Conservation (phyloP, 23 tunicate genomes). For the Aplidium turbinatum region DNA sequence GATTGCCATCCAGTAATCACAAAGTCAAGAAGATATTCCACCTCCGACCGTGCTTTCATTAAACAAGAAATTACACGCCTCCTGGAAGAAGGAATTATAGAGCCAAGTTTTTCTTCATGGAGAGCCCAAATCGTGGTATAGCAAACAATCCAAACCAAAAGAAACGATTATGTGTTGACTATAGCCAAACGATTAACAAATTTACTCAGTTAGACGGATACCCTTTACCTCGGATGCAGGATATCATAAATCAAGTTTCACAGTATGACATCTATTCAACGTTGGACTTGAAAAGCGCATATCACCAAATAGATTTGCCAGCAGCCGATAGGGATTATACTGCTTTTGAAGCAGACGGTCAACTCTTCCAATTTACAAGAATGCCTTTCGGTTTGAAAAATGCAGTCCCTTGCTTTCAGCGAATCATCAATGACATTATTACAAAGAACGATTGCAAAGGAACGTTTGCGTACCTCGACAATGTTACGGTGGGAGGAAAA, state of each 20-base stretch:
- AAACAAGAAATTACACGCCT: not conserved
- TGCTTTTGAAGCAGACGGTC: no score
- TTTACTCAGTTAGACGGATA: conserved; percentile 30
- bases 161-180: conserved; percentile 1
- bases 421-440: no score
- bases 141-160: not conserved
- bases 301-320: conserved; percentile 30
- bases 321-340: no score
- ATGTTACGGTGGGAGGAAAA: no score
- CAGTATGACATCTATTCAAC: not conserved
- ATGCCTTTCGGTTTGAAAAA: no score
- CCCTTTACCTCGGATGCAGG: conserved; percentile 11
- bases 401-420: no score
- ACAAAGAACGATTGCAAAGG: no score
- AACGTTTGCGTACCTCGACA: no score
- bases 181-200: conserved; percentile 23
- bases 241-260: not conserved
- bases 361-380: no score
- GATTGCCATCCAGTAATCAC: conserved; percentile 1
- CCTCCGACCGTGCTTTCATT: conserved; percentile 1
- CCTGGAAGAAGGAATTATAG: conserved; percentile 6
- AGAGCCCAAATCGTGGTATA: conserved; percentile 14
- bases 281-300: conserved; percentile 24
- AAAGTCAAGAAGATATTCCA: not conserved
- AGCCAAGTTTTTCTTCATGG: conserved; percentile 26